A percentile compares a stretch with the other conserved stretches of the same genome.
Conservation (phyloP, 2,797 vertebrate genomes). For the Menidia menidia region DNA sequence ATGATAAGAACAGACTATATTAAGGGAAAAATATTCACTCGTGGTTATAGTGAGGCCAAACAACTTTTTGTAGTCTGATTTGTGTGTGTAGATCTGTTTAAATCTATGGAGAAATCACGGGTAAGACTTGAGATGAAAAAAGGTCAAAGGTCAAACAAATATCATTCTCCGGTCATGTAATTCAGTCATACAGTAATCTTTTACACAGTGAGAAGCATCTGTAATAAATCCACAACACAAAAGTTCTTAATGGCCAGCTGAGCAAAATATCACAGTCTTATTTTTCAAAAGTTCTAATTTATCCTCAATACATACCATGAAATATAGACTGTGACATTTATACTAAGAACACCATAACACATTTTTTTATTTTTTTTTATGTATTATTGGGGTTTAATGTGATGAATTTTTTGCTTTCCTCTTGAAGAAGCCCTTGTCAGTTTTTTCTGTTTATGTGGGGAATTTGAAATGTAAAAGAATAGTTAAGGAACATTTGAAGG, state of each 20-base stretch:
- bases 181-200: neutral
- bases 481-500: slow-evolving; percentile 46
- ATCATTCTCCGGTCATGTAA: no score
- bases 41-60: neutral
- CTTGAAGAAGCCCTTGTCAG: slow-evolving; percentile 21
- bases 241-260: neutral
- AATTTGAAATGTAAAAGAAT: slow-evolving; percentile 24
- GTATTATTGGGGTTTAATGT: neutral
- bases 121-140: neutral
- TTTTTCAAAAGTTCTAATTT: no score
- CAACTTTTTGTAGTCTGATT: neutral
- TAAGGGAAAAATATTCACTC: neutral
- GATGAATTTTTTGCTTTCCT: slow-evolving; percentile 23
- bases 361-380: neutral
- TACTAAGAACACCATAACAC: neutral
- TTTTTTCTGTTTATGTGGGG: slow-evolving; percentile 34
- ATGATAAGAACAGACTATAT: neutral
- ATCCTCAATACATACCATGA: no score
- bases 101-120: neutral
- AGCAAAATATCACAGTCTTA: no score
- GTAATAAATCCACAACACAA: neutral
- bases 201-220: no score
- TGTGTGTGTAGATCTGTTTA: neutral
- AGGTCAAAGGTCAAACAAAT: neutral
- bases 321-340: neutral